Conservation (phyloP, 1,140 invertebrate genomes). For the Anastatus disparis region DNA sequence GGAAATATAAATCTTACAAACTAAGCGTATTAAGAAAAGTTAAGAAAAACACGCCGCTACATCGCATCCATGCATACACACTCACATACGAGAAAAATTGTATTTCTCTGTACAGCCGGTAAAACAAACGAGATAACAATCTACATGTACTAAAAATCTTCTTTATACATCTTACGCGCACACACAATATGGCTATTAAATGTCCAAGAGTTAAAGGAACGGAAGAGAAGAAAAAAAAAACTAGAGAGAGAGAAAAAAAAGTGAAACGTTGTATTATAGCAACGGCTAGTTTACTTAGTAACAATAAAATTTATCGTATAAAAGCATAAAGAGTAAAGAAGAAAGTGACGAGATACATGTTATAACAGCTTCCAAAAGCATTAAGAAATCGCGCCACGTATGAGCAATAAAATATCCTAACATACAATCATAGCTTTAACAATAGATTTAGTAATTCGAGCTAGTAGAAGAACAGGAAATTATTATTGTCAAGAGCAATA, state of each 20-base stretch:
- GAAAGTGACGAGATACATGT: constrained; percentile 10
- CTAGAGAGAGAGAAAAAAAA: background rate
- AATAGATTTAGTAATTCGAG: constrained; percentile 33
- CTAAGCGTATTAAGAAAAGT: constrained; percentile 35
- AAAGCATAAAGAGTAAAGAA: too few relatives aligned
- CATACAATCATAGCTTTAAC: constrained; percentile 12
- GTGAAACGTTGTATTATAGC: too few relatives aligned
- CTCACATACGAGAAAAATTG: too few relatives aligned
- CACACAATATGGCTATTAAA: constrained; percentile 16
- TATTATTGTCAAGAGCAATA: constrained; percentile 17
- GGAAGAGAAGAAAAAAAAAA: background rate
- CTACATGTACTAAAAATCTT: constrained; percentile 35
- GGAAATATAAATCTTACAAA: constrained; percentile 36
- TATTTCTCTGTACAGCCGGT: too few relatives aligned
- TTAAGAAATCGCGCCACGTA: constrained; percentile 21
- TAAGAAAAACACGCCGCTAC: constrained; percentile 14
- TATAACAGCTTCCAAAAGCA: background rate
- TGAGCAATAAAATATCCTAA: constrained; percentile 22
- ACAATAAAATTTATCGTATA: constrained; percentile 36
- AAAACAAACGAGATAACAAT: constrained; percentile 29
- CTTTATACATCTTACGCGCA: too few relatives aligned
- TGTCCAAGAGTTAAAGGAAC: background rate
- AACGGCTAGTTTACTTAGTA: background rate
- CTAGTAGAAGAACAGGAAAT: constrained; percentile 10
- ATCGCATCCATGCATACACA: background rate